Conservation (phyloP, 2,888 invertebrate species). For the Herminia tarsipennalis region DNA sequence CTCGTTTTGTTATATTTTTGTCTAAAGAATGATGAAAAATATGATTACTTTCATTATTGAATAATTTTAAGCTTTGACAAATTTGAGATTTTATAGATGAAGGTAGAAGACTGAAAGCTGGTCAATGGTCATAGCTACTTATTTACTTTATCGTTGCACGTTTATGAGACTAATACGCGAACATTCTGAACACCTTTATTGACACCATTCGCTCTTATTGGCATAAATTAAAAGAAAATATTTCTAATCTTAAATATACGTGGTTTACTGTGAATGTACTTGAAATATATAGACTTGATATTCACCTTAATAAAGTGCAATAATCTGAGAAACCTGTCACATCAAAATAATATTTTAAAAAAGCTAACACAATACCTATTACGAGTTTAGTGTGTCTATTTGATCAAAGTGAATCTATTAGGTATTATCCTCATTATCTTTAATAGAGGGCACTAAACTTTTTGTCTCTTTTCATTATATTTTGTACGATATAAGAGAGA, state of each 20-base stretch:
- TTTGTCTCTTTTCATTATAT: not conserved
- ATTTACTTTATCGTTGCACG: slow-evolving; percentile 24
- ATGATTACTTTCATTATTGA: not conserved
- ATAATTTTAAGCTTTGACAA: slow-evolving; percentile 51
- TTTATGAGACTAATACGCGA: slow-evolving; percentile 31
- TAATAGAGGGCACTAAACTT: not conserved
- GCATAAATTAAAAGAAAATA: not conserved
- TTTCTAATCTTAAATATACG: too few relatives aligned
- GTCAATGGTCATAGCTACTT: slow-evolving; percentile 49
- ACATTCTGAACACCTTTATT: slow-evolving; percentile 12
- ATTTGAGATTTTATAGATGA: slow-evolving; percentile 60
- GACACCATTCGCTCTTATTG: too few relatives aligned
- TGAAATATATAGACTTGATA: too few relatives aligned
- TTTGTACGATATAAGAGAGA: not conserved
- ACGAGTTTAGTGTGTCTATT: too few relatives aligned
- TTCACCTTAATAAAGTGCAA: too few relatives aligned
- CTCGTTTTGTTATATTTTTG: slow-evolving; percentile 19
- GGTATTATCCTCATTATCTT: too few relatives aligned
- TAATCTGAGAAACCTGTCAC: too few relatives aligned
- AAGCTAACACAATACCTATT: too few relatives aligned
- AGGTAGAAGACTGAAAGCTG: slow-evolving; percentile 68
- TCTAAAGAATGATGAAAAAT: not conserved
- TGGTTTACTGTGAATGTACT: too few relatives aligned
- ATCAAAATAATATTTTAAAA: too few relatives aligned
- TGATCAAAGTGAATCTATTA: too few relatives aligned